Evolutionary conservation across 1,140 invertebrate species (phyloP).

Genomic region (Augochlora pura): DNA sequence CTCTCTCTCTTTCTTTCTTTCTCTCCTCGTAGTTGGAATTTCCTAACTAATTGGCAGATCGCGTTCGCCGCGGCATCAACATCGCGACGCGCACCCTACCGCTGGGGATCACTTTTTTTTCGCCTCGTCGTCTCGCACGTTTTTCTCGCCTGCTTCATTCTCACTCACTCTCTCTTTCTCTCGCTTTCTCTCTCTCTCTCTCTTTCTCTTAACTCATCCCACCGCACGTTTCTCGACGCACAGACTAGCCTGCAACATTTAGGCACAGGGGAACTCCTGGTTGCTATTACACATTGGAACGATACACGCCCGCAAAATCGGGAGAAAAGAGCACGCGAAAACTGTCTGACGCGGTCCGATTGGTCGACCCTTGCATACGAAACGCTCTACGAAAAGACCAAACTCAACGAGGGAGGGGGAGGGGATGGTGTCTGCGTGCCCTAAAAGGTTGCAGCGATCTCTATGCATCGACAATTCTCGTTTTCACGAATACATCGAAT

Average conservation of each 20-base stretch:
- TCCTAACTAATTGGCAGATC: slow-evolving; percentile 59
- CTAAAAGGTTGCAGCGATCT: no score
- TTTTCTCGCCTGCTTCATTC: no score
- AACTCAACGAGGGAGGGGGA: no score
- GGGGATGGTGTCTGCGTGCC: no score
- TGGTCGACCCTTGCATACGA: no score
- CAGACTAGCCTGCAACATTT: slow-evolving; percentile 42
- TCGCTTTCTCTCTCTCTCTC: neutral
- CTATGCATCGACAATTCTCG: no score
- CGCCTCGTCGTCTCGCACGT: neutral
- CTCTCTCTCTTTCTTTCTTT: no score
- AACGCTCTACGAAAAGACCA: no score
- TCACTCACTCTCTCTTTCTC: no score
- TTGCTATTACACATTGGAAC: slow-evolving; percentile 19
- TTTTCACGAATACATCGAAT: no score
- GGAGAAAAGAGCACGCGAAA: slow-evolving; percentile 1
- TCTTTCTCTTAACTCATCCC: neutral
- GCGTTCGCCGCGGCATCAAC: slow-evolving; percentile 6
- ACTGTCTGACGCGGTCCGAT: no score
- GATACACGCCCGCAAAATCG: slow-evolving; percentile 7
- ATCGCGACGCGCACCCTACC: neutral
- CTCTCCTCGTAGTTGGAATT: slow-evolving; percentile 47
- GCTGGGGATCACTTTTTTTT: neutral
- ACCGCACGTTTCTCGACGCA: neutral
- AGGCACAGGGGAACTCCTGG: slow-evolving; percentile 58